Evolutionary conservation across 1,140 invertebrate genomes (phyloP).

Genomic region (Drosophila grimshawi): DNA sequence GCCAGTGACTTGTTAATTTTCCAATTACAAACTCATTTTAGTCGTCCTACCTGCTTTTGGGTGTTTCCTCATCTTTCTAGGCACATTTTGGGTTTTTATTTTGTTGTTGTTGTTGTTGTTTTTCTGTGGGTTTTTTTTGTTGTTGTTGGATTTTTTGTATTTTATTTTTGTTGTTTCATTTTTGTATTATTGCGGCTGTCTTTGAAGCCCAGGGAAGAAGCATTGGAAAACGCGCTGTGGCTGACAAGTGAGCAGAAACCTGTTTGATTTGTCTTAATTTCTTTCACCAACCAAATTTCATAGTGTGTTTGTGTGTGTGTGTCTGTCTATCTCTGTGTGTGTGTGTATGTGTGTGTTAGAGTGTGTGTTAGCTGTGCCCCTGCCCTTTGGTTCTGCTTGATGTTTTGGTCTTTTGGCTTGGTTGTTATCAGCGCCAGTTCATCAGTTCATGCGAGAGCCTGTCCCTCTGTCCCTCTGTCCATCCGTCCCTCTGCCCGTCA

Average conservation of each 20-base stretch:
- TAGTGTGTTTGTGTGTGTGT: neutral
- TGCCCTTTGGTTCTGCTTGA: slow-evolving; percentile 24
- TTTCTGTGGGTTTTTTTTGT: slow-evolving; percentile 20
- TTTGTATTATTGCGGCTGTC: slow-evolving; percentile 1
- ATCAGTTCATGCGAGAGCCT: slow-evolving; percentile 56
- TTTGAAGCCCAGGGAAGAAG: slow-evolving; percentile 41
- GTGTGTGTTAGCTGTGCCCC: slow-evolving; percentile 1
- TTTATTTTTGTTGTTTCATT: neutral
- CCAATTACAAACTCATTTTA: slow-evolving; percentile 72
- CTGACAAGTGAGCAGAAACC: slow-evolving; percentile 46
- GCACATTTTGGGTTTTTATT: neutral
- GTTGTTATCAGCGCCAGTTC: slow-evolving; percentile 58
- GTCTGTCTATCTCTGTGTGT: slow-evolving; percentile 5
- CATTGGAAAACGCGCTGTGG: slow-evolving; percentile 12
- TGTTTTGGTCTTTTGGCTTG: slow-evolving; percentile 5
- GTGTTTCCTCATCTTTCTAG: slow-evolving; percentile 6
- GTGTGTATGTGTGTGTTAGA: neutral
- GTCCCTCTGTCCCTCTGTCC: slow-evolving; percentile 16
- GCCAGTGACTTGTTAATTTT: slow-evolving; percentile 76
- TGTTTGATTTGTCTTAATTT: slow-evolving; percentile 80
- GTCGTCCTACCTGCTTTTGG: slow-evolving; percentile 37
- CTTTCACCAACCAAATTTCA: slow-evolving; percentile 58
- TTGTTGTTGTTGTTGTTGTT: neutral
- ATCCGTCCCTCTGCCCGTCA: neutral
- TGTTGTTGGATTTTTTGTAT: neutral